phyloP scores from a whole-genome alignment of 2,888 invertebrate genomes.

The Apamea monoglypha region DNA sequence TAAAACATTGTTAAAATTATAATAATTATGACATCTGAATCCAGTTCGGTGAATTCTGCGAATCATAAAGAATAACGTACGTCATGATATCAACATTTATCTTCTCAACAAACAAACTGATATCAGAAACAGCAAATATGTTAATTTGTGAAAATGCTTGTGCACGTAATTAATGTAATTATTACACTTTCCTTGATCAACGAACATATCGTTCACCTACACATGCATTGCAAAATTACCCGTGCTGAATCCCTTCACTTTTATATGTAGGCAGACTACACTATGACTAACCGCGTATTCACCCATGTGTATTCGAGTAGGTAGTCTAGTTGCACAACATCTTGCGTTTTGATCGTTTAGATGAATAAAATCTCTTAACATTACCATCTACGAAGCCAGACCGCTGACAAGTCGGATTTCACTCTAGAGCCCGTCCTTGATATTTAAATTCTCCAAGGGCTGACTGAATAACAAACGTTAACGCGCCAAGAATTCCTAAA shows the following conservation, averaged over 20 bases:
- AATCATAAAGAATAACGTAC: constrained; percentile 54
- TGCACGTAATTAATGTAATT: constrained; percentile 32
- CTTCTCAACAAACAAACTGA: constrained; percentile 64
- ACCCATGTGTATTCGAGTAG: constrained; percentile 55
- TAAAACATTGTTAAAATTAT: constrained; percentile 15
- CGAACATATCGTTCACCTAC: constrained; percentile 46
- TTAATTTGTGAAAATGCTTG: constrained; percentile 52
- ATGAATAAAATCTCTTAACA: constrained; percentile 32
- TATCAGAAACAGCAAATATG: constrained; percentile 65
- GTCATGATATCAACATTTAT: constrained; percentile 62
- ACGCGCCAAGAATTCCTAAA: constrained; percentile 24
- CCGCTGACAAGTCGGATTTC: constrained; percentile 1
- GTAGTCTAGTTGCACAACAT: constrained; percentile 58
- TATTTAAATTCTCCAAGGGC: constrained; percentile 27
- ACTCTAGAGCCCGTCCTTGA: constrained; percentile 25
- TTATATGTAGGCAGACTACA: constrained; percentile 65
- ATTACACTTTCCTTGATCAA: constrained; percentile 52
- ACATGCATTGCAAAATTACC: constrained; percentile 59
- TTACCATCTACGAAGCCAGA: constrained; percentile 14
- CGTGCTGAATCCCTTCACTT: constrained; percentile 68
- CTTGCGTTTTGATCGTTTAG: constrained; percentile 50
- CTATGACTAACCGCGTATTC: constrained; percentile 63
- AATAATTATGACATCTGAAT: constrained; percentile 21
- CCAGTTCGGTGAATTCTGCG: constrained; percentile 32
- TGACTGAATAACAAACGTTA: constrained; percentile 41